These are phyloP conservation scores for Cephus spinipes DNA, from an alignment of 2,888 invertebrate genomes.

Conservation along the genomic window DNA sequence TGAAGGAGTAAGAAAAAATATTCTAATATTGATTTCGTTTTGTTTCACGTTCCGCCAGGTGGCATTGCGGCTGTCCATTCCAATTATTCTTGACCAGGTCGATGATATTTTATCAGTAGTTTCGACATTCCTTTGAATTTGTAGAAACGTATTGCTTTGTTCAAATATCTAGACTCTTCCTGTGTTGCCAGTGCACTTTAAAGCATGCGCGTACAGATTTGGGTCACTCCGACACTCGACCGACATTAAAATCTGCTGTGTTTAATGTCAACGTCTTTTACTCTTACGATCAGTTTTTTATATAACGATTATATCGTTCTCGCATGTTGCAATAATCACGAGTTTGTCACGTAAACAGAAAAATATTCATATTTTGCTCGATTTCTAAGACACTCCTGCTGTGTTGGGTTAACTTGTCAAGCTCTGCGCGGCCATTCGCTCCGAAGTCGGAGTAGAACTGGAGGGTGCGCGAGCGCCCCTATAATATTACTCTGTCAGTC, in stretches of 20 bases:
- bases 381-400: neutral
- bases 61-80: slow-evolving; percentile 1
- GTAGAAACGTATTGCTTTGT: neutral
- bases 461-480: slow-evolving; percentile 7
- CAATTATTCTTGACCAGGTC: neutral
- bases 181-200: neutral
- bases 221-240: slow-evolving; percentile 23
- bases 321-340: neutral
- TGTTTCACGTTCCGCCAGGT: neutral
- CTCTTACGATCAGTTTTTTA: neutral
- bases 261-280: neutral
- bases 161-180: neutral
- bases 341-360: neutral
- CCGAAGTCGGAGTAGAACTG: slow-evolving; percentile 5
- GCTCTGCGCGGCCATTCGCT: slow-evolving; percentile 8
- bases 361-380: neutral
- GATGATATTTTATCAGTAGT: neutral
- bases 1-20: neutral
- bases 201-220: slow-evolving; percentile 21
- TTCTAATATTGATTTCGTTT: neutral
- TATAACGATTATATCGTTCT: neutral
- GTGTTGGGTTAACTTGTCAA: neutral
- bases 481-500: neutral
- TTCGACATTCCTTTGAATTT: neutral
- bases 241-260: neutral